Evolutionary conservation across 2,797 vertebrate genomes (phyloP).

Genomic region (Bovichtus diacanthus): DNA sequence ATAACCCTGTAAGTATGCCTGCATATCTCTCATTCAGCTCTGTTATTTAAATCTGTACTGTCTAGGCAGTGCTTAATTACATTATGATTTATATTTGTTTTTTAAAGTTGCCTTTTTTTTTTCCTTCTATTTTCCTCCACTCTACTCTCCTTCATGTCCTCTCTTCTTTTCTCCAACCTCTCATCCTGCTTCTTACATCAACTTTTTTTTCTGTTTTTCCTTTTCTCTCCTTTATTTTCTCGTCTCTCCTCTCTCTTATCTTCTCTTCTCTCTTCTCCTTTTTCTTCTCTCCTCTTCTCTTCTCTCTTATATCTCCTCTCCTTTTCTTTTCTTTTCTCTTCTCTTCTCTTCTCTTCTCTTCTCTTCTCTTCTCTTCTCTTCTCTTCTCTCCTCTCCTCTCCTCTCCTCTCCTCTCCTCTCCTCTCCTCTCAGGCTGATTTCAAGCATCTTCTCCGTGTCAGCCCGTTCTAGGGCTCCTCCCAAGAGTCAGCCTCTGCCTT

Average conservation of each 20-base stretch:
- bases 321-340: too few relatives aligned
- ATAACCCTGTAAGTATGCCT: constrained; percentile 56
- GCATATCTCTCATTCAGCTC: constrained; percentile 44
- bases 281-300: neutral
- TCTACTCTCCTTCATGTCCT: neutral
- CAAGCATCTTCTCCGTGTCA: constrained; percentile 49
- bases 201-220: neutral
- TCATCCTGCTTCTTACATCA: neutral
- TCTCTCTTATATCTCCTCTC: neutral
- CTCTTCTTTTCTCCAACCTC: neutral
- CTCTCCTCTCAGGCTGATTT: constrained; percentile 60
- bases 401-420: neutral
- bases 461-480: constrained; percentile 78
- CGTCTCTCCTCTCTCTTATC: neutral
- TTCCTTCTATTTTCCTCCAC: neutral
- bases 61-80: constrained; percentile 52
- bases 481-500: constrained; percentile 54
- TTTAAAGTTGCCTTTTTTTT: constrained; percentile 15
- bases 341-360: neutral
- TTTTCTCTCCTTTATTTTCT: too few relatives aligned
- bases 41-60: constrained; percentile 64
- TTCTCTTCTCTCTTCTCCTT: neutral
- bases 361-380: neutral
- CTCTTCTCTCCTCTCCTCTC: neutral
- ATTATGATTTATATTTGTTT: constrained; percentile 62